phyloP scores from a whole-genome alignment of 2,797 vertebrate species.

The Lerista edwardsae region DNA sequence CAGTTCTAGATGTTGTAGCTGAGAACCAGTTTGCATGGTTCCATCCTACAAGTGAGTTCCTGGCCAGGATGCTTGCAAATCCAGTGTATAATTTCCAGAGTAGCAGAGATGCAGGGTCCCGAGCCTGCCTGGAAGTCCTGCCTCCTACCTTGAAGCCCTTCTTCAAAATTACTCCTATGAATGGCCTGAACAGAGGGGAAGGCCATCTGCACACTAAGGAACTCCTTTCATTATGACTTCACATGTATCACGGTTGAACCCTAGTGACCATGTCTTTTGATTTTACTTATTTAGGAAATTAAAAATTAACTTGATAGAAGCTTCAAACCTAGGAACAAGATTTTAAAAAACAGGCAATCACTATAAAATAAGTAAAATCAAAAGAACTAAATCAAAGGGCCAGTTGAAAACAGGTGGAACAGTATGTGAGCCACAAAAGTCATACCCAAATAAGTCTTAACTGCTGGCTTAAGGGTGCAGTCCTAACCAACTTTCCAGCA shows the following conservation, averaged over 20 bases:
- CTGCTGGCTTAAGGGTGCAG: too few relatives aligned
- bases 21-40: neutral
- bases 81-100: neutral
- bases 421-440: too few relatives aligned
- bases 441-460: too few relatives aligned
- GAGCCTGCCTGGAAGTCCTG: neutral
- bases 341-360: neutral
- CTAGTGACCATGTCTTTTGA: neutral
- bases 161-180: neutral
- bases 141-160: neutral
- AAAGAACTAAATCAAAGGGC: too few relatives aligned
- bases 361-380: neutral
- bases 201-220: neutral
- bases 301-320: too few relatives aligned
- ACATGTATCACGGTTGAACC: neutral
- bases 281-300: neutral
- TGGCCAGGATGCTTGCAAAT: neutral
- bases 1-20: neutral
- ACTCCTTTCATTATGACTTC: neutral
- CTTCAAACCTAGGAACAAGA: too few relatives aligned
- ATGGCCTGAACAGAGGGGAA: neutral
- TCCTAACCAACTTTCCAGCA: too few relatives aligned
- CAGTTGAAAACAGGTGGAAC: too few relatives aligned
- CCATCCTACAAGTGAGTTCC: neutral
- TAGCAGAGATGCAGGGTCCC: neutral